Conservation (phyloP, 2,797 vertebrate genomes). For the Sebastes alutus region DNA sequence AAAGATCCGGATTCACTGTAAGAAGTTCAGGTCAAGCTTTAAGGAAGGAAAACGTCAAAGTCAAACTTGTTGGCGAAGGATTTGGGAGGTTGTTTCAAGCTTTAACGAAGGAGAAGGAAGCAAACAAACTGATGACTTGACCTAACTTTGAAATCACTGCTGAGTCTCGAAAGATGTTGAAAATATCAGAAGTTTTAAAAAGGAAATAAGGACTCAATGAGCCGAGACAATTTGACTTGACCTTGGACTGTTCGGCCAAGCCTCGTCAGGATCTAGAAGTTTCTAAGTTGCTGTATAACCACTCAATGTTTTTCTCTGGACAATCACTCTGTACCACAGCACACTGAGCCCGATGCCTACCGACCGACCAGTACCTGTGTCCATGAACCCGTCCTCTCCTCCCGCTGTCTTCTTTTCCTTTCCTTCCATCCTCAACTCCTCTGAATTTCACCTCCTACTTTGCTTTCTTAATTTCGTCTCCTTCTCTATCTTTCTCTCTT, state of each 20-base stretch:
- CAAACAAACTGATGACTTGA: neutral
- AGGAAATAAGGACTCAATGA: neutral
- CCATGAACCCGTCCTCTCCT: slow-evolving; percentile 32
- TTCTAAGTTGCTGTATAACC: slow-evolving; percentile 52
- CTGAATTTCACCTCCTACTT: neutral
- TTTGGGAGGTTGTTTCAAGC: slow-evolving; percentile 29
- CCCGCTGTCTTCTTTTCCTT: neutral
- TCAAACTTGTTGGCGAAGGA: neutral
- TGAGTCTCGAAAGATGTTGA: neutral
- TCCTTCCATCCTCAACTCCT: neutral
- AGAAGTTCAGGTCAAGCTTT: slow-evolving; percentile 5
- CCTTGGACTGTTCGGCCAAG: slow-evolving; percentile 47
- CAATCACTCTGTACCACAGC: slow-evolving; percentile 84
- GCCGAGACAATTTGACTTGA: slow-evolving; percentile 25
- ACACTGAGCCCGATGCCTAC: slow-evolving; percentile 82
- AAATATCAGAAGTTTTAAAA: neutral
- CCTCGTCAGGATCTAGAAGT: slow-evolving; percentile 39
- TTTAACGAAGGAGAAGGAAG: slow-evolving; percentile 39
- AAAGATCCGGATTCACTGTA: neutral
- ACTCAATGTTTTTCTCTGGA: slow-evolving; percentile 77
- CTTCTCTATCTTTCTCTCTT: neutral
- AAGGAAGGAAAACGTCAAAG: neutral
- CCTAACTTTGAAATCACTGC: neutral
- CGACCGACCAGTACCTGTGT: slow-evolving; percentile 79
- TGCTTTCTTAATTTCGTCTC: neutral